Conservation (phyloP, 2,888 invertebrate species). For the Chesias legatella region DNA sequence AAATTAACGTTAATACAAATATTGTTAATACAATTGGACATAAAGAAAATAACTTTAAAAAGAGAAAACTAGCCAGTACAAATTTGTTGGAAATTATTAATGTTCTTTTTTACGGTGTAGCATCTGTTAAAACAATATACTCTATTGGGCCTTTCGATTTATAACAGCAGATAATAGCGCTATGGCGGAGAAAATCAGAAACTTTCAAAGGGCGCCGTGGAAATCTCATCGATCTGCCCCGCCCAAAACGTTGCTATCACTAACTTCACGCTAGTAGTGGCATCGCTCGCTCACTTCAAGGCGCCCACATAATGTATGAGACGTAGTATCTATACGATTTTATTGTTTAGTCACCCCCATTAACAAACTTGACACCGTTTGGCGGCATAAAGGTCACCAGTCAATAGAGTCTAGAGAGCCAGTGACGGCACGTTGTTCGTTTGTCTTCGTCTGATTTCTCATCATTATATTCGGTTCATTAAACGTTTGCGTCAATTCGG, state of each 20-base stretch:
- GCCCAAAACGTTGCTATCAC: conserved; percentile 47
- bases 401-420: conserved; percentile 37
- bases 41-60: no score
- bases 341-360: conserved; percentile 67
- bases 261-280: conserved; percentile 58
- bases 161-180: conserved; percentile 32
- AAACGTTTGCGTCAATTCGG: conserved; percentile 37
- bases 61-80: no score
- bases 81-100: no score
- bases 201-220: conserved; percentile 45
- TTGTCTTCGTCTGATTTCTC: conserved; percentile 17
- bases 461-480: conserved; percentile 29
- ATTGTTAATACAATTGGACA: no score
- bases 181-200: conserved; percentile 35
- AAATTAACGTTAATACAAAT: no score
- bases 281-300: conserved; percentile 65
- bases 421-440: conserved; percentile 21
- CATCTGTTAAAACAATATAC: no score
- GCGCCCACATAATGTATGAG: conserved; percentile 61
- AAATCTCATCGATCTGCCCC: conserved; percentile 64
- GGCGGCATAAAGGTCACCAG: conserved; percentile 55
- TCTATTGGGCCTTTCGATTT: no score
- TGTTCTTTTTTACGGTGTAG: no score
- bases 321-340: conserved; percentile 68
- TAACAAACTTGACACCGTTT: conserved; percentile 59